These are phyloP conservation scores for Hystrix cristata DNA, from an alignment of 2,113 vertebrate species.

Conservation along the genomic window DNA sequence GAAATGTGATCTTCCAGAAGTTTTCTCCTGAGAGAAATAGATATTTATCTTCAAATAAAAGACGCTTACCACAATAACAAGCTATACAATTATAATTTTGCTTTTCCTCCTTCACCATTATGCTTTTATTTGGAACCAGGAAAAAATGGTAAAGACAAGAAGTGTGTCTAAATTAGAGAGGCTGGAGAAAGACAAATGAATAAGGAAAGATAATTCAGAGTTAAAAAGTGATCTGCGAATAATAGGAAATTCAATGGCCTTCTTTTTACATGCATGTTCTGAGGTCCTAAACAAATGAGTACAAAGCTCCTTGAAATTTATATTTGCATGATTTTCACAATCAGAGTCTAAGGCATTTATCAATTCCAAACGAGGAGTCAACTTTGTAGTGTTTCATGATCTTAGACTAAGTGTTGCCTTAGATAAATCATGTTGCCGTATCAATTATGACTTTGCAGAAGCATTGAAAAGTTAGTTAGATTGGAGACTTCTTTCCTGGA, in stretches of 20 bases:
- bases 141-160: neutral
- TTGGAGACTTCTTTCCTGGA: neutral
- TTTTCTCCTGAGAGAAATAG: conserved; percentile 12
- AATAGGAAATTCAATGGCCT: neutral
- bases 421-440: neutral
- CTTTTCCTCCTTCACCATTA: neutral
- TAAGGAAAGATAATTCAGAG: neutral
- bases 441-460: neutral
- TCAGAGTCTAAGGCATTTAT: neutral
- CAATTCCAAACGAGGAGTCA: neutral
- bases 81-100: neutral
- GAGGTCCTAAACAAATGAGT: neutral
- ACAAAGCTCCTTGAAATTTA: neutral
- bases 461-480: neutral
- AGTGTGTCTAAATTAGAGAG: neutral
- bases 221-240: neutral
- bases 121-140: conserved; percentile 6
- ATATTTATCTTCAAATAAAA: neutral
- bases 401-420: neutral
- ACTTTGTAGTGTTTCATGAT: neutral
- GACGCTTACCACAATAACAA: neutral
- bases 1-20: neutral
- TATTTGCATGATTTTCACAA: neutral
- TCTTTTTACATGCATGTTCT: neutral
- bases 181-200: conserved; percentile 7